These are phyloP conservation scores for Nephotettix cincticeps DNA, from an alignment of 1,140 invertebrate genomes.

Conservation along the genomic window DNA sequence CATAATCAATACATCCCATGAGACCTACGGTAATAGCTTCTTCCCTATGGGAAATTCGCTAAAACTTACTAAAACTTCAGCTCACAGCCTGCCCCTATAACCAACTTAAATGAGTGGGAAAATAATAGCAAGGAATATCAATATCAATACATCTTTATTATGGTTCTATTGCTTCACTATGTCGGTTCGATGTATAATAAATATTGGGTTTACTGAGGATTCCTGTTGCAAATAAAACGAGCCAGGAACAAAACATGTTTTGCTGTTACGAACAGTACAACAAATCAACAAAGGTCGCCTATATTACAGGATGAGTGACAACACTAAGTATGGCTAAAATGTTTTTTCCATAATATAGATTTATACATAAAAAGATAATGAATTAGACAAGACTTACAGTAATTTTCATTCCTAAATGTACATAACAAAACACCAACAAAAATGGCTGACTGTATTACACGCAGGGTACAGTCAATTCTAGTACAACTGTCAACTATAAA, in stretches of 20 bases:
- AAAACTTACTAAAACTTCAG: too few relatives aligned
- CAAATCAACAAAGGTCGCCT: constrained; percentile 25
- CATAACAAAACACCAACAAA: constrained; percentile 9
- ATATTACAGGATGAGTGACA: constrained; percentile 31
- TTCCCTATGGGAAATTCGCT: too few relatives aligned
- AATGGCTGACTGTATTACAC: constrained; percentile 4
- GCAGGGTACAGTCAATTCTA: constrained; percentile 15
- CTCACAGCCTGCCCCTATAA: too few relatives aligned
- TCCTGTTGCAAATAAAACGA: constrained; percentile 13
- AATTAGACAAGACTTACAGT: constrained; percentile 27
- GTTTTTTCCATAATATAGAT: constrained; percentile 28
- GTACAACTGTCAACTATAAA: constrained; percentile 21
- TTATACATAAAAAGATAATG: constrained; percentile 30
- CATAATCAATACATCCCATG: too few relatives aligned
- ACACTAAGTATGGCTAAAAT: constrained; percentile 28
- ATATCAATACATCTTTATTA: constrained; percentile 24
- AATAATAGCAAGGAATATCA: not conserved
- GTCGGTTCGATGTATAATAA: constrained; percentile 20
- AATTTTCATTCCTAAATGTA: constrained; percentile 19
- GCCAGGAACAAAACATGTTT: not conserved
- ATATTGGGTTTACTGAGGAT: not conserved
- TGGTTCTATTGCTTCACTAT: constrained; percentile 21
- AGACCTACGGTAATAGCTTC: too few relatives aligned
- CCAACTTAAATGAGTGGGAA: too few relatives aligned
- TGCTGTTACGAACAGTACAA: constrained; percentile 26